phyloP scores from a whole-genome alignment of 2,113 vertebrate genomes.

The Talpa occidentalis region DNA sequence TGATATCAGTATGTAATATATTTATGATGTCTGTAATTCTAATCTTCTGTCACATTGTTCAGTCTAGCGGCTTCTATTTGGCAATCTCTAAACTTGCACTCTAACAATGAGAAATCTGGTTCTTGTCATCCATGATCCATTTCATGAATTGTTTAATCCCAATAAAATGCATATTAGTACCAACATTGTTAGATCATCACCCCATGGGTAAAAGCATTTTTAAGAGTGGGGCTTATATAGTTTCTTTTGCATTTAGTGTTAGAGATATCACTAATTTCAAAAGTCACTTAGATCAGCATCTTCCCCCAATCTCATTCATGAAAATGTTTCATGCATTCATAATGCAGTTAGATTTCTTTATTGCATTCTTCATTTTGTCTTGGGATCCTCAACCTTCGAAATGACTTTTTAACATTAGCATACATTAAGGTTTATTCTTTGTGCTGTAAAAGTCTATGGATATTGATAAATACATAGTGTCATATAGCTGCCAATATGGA shows the following conservation, averaged over 20 bases:
- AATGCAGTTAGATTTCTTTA: background rate
- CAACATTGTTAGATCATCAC: background rate
- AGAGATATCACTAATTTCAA: background rate
- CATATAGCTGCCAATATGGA: background rate
- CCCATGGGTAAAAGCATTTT: background rate
- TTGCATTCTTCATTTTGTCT: background rate
- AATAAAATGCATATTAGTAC: background rate
- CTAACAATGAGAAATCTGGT: background rate
- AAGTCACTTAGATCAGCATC: background rate
- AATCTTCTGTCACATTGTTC: background rate
- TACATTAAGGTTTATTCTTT: background rate
- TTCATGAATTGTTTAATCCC: background rate
- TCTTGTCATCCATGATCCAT: background rate
- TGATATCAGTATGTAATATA: background rate
- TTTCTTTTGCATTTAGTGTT: background rate
- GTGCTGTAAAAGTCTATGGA: background rate
- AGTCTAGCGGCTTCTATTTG: background rate
- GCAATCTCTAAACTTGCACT: background rate
- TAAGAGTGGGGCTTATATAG: background rate
- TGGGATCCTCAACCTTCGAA: background rate
- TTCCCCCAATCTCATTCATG: background rate
- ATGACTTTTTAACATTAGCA: background rate
- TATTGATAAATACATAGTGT: background rate
- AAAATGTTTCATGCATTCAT: background rate
- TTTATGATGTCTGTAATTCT: background rate